Conservation (phyloP, 1,140 invertebrate species). For the Diachasmimorpha longicaudata region DNA sequence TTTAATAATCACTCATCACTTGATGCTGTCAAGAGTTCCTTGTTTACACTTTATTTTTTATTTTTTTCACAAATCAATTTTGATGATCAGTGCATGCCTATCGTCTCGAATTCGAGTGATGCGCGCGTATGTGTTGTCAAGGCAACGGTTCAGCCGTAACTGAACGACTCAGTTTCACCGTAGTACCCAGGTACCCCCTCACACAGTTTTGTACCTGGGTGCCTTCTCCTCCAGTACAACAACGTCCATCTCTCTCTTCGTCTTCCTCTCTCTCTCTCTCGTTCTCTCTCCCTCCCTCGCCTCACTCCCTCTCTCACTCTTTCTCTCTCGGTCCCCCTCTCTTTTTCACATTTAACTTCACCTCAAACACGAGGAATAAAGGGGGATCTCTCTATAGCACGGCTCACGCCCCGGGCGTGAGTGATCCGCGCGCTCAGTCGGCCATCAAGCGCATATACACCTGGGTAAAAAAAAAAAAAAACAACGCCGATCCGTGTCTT, state of each 20-base stretch:
- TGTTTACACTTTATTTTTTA: no score
- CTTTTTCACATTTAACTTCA: background rate
- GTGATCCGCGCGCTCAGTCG: constrained; percentile 52
- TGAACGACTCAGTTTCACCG: constrained; percentile 45
- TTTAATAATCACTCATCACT: no score
- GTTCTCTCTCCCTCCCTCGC: background rate
- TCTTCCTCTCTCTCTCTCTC: background rate
- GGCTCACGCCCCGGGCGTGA: constrained; percentile 57
- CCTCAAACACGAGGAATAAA: background rate
- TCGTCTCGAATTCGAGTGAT: background rate
- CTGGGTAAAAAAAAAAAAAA: background rate
- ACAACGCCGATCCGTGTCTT: background rate
- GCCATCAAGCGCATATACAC: constrained; percentile 33
- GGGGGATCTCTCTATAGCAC: constrained; percentile 28
- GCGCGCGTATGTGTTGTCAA: constrained; percentile 57
- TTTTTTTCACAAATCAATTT: background rate
- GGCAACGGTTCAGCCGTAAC: constrained; percentile 63
- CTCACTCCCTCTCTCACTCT: background rate
- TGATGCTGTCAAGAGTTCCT: no score
- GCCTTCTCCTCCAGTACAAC: background rate
- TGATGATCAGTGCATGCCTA: constrained; percentile 50
- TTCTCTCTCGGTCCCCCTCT: background rate
- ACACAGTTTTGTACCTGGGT: background rate
- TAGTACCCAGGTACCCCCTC: constrained; percentile 5
- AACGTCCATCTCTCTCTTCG: background rate